phyloP scores from a whole-genome alignment of 2,888 invertebrate genomes.

The Piscicola geometra region DNA sequence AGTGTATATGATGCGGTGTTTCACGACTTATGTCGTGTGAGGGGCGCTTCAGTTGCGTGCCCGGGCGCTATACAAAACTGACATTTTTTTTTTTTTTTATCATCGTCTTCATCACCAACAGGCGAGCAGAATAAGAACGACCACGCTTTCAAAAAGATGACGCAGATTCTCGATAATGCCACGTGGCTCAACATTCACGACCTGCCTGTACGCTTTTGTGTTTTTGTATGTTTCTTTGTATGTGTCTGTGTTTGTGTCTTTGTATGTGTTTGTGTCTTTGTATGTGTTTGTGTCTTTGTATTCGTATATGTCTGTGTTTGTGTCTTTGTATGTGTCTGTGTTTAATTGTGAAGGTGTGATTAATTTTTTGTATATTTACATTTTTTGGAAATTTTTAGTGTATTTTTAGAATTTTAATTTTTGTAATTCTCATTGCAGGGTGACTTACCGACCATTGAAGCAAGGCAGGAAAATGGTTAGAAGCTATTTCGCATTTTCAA shows the following conservation, averaged over 20 bases:
- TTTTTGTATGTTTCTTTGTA: neutral
- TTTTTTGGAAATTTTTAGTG: neutral
- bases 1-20: no score
- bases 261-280: constrained; percentile 6
- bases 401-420: neutral
- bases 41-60: no score
- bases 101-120: constrained; percentile 36
- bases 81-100: no score
- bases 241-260: neutral
- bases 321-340: neutral
- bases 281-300: constrained; percentile 8
- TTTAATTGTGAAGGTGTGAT: neutral
- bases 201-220: constrained; percentile 48
- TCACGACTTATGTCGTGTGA: no score
- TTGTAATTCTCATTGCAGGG: constrained; percentile 46
- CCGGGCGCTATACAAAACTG: no score
- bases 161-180: constrained; percentile 51
- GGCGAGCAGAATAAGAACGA: constrained; percentile 52
- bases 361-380: neutral
- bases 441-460: constrained; percentile 49
- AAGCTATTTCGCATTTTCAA: neutral
- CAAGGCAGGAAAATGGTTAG: constrained; percentile 48
- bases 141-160: constrained; percentile 48
- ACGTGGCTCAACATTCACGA: constrained; percentile 55
- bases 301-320: neutral